phyloP scores from a whole-genome alignment of 2,888 invertebrate genomes.

The Acanthacorydalis orientalis region DNA sequence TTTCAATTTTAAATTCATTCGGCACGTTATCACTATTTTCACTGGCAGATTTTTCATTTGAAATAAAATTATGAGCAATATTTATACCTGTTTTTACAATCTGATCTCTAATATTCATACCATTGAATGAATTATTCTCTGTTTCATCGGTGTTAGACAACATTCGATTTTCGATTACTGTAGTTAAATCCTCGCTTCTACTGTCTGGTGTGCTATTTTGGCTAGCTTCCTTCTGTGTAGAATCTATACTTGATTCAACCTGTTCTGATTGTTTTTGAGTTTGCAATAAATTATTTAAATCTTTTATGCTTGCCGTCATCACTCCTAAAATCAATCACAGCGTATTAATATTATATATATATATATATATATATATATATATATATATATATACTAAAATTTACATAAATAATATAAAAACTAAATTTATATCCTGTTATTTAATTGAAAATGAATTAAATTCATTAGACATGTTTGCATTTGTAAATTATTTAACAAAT shows the following conservation, averaged over 20 bases:
- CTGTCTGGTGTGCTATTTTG: too few species aligned
- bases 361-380: too few species aligned
- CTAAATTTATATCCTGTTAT: too few species aligned
- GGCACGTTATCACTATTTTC: background rate
- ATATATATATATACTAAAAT: too few species aligned
- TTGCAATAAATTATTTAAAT: conserved; percentile 8
- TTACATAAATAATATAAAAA: too few species aligned
- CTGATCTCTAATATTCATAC: background rate
- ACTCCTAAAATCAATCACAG: too few species aligned
- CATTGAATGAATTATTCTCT: background rate
- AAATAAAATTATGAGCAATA: too few species aligned
- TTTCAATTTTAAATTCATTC: background rate
- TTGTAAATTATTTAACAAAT: too few species aligned
- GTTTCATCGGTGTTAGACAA: background rate
- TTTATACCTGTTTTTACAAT: background rate
- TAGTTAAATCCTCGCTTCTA: background rate
- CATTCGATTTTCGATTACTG: background rate
- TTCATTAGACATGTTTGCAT: too few species aligned
- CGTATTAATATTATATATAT: too few species aligned
- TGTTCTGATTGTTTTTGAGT: conserved; percentile 13
- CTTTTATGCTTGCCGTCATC: background rate
- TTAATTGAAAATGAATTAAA: too few species aligned
- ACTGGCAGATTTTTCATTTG: background rate
- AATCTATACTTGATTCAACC: conserved; percentile 11
- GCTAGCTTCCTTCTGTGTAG: conserved; percentile 7